Evolutionary conservation across 2,113 vertebrate species (phyloP), one percentile per base, ranked within the genome.

Genomic region (Circaetus cinerascens): DNA sequence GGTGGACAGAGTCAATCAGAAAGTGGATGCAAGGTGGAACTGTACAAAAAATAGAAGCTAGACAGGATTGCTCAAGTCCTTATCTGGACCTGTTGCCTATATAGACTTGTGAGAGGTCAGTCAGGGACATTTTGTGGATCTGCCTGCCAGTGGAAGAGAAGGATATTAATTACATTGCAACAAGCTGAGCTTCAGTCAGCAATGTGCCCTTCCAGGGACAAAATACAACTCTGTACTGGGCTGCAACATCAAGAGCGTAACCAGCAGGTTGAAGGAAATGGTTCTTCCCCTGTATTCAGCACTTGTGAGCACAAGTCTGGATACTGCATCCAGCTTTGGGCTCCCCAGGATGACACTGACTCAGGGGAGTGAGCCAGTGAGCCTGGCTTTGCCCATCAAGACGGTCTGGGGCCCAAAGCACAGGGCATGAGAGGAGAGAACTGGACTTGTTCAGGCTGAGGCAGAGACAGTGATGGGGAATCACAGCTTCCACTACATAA

Each of bases 401-500:
- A 29, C 21, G 10, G 25, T 36, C 29, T 38, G 18, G 25, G 14
- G n/a, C 14, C 10, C 78, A 75, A 64, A 62, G 46, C 7, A 73
- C 11, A 5, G 2, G 32, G 19, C 19, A 2, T 11, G 27, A 66
- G 55, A 85, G 41, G 25, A 66, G 9, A 7, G 40, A 71, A 48
- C 23, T 45, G 73, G 32, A 46, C n/a, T 79, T 20, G n/a, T 18
- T 57, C 43, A 64, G 53, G 53, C 64, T 63, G 60, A 9, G 30
- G 29, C 40, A 40, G 30, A 45, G 45, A 22, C 13, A 68, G 63
- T 0, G 0, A 8, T 6, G 29, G 48, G 66, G 75, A 71, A 67
- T 15, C 0, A 0, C 11, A 67, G 25, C 51, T 88, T 51, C 66
- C 32, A 2, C n/a, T 17, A 56, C 10, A 11, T 12, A 20, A 2